A percentile compares a stretch with the other conserved stretches of the same genome.
Conservation (phyloP, 2,888 invertebrate genomes). For the Drosophila acutilabella region DNA sequence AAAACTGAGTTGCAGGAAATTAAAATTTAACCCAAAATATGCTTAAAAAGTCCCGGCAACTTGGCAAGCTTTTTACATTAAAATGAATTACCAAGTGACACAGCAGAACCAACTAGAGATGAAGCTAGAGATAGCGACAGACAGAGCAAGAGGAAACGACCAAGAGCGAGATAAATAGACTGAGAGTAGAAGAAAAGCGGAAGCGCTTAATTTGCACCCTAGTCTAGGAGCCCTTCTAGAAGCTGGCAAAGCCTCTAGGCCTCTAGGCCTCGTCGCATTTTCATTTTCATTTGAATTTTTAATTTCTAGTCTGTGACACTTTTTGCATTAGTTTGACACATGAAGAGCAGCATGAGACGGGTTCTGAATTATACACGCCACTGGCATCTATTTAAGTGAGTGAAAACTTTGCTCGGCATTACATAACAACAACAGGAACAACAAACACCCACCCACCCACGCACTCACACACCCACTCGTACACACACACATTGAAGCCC, state of each 20-base stretch:
- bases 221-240: background rate
- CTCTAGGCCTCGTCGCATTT: constrained; percentile 41
- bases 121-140: background rate
- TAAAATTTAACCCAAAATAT: constrained; percentile 71
- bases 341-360: constrained; percentile 15
- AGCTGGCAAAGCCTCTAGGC: too few relatives aligned
- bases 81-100: constrained; percentile 57
- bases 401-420: constrained; percentile 64
- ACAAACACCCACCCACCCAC: constrained; percentile 26
- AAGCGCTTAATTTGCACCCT: constrained; percentile 71
- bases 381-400: constrained; percentile 75
- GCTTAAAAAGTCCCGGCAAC: constrained; percentile 24
- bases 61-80: constrained; percentile 42
- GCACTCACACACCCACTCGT: constrained; percentile 18
- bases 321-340: constrained; percentile 73
- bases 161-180: background rate
- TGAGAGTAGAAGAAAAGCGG: constrained; percentile 30
- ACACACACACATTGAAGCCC: constrained; percentile 17
- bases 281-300: constrained; percentile 69
- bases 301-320: constrained; percentile 69
- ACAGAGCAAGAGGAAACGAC: background rate
- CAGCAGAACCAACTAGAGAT: constrained; percentile 2
- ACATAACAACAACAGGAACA: constrained; percentile 45
- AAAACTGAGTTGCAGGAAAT: constrained; percentile 74
- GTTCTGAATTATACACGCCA: constrained; percentile 31